A percentile compares a stretch with the other conserved stretches of the same genome.
phyloP scores from a whole-genome alignment of 2,113 vertebrate genomes.

The Myotis davidii region DNA sequence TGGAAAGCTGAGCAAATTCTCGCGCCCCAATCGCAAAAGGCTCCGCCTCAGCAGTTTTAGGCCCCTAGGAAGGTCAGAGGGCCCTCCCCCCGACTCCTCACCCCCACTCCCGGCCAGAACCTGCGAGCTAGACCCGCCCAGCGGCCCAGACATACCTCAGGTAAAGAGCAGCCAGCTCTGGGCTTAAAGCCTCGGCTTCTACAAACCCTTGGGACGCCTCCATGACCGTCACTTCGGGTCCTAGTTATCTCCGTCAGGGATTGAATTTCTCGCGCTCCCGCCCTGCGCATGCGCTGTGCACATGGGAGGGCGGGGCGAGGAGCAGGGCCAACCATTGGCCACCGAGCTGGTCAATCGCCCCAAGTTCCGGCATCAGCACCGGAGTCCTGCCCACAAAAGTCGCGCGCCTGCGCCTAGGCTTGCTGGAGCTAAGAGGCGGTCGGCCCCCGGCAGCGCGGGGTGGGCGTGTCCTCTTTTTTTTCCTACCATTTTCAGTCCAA shows the following conservation, averaged over 20 bases:
- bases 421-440: fast-evolving
- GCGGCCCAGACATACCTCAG: slow-evolving; percentile 57
- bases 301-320: fast-evolving
- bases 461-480: fast-evolving
- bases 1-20: neutral
- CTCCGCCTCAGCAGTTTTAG: neutral
- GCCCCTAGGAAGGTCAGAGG: neutral
- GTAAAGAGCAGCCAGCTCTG: slow-evolving; percentile 51
- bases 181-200: slow-evolving; percentile 46
- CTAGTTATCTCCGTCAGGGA: fast-evolving
- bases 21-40: neutral
- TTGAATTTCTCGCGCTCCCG: slow-evolving; percentile 63
- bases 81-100: neutral
- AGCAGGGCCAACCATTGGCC: neutral
- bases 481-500: neutral
- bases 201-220: neutral
- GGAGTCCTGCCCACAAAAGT: neutral
- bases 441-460: fast-evolving
- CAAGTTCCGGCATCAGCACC: neutral
- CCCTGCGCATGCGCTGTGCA: neutral
- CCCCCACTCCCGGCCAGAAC: neutral
- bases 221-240: neutral
- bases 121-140: neutral
- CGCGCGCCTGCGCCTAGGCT: neutral
- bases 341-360: neutral